phyloP scores from a whole-genome alignment of 1,140 invertebrate species.

The Helicorthomorpha holstii region DNA sequence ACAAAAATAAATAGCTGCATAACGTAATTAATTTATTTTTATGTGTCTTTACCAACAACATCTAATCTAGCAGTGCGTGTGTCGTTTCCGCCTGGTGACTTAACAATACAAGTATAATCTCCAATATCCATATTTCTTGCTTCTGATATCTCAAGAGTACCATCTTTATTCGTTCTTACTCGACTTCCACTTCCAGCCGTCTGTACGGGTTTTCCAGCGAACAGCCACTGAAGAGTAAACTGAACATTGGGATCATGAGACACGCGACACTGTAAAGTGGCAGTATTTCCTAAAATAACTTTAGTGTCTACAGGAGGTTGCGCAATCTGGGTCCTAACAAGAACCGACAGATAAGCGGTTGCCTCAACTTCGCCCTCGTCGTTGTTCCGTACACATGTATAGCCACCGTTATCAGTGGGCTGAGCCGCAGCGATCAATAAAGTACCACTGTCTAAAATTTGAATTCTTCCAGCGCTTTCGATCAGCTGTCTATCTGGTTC shows the following conservation, averaged over 20 bases:
- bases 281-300: slow-evolving; percentile 74
- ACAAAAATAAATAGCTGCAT: slow-evolving; percentile 1
- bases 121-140: slow-evolving; percentile 33
- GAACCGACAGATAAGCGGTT: slow-evolving; percentile 58
- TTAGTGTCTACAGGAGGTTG: slow-evolving; percentile 76
- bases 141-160: slow-evolving; percentile 28
- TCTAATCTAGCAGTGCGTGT: slow-evolving; percentile 62
- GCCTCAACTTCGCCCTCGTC: slow-evolving; percentile 68
- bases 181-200: slow-evolving; percentile 10
- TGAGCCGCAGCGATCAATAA: slow-evolving; percentile 70
- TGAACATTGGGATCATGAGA: slow-evolving; percentile 79
- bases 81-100: slow-evolving; percentile 79
- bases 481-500: slow-evolving; percentile 52
- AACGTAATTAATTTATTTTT: no score
- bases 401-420: slow-evolving; percentile 63
- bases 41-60: slow-evolving; percentile 50
- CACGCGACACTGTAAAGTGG: slow-evolving; percentile 79
- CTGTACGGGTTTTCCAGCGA: slow-evolving; percentile 58
- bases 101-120: slow-evolving; percentile 32
- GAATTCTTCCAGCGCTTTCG: slow-evolving; percentile 40
- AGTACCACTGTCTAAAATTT: slow-evolving; percentile 67
- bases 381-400: slow-evolving; percentile 72
- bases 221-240: slow-evolving; percentile 81
- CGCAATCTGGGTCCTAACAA: slow-evolving; percentile 79
- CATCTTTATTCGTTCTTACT: slow-evolving; percentile 23